A percentile compares a stretch with the other conserved stretches of the same genome.
These are phyloP conservation scores for Schlechtendalia chinensis DNA, from an alignment of 1,140 invertebrate genomes.

Conservation along the genomic window DNA sequence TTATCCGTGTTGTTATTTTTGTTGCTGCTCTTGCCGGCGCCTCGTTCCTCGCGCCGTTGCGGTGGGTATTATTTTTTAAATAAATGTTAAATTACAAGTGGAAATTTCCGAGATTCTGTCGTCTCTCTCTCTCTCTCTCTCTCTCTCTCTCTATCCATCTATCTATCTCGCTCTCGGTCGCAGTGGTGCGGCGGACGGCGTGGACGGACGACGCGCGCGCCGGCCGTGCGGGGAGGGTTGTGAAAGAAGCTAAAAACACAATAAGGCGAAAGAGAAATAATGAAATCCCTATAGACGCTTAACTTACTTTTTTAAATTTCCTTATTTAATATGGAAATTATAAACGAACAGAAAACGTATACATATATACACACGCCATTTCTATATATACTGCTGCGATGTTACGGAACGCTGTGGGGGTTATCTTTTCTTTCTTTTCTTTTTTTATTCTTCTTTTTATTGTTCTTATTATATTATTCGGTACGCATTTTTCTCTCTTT, in stretches of 20 bases:
- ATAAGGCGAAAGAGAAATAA: slow-evolving; percentile 46
- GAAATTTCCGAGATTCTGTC: slow-evolving; percentile 49
- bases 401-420: neutral
- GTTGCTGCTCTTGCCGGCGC: slow-evolving; percentile 32
- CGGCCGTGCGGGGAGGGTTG: neutral
- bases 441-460: slow-evolving; percentile 31
- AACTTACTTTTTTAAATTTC: slow-evolving; percentile 48
- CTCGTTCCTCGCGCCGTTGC: slow-evolving; percentile 2
- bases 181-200: no score
- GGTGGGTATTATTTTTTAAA: slow-evolving; percentile 50
- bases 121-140: neutral
- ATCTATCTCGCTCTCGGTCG: no score
- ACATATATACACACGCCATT: slow-evolving; percentile 4
- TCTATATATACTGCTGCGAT: neutral
- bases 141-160: no score
- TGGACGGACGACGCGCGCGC: neutral
- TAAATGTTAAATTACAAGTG: slow-evolving; percentile 50
- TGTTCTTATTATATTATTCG: slow-evolving; percentile 43
- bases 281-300: slow-evolving; percentile 48
- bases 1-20: slow-evolving; percentile 49
- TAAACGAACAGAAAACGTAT: slow-evolving; percentile 47
- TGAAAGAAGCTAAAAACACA: slow-evolving; percentile 41
- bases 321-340: slow-evolving; percentile 50
- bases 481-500: slow-evolving; percentile 27
- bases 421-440: slow-evolving; percentile 32